Percentiles rank a stretch among this genome's conserved stretches.
Evolutionary conservation across 1,140 invertebrate species (phyloP).

Genomic region (Lasioglossum albipes): DNA sequence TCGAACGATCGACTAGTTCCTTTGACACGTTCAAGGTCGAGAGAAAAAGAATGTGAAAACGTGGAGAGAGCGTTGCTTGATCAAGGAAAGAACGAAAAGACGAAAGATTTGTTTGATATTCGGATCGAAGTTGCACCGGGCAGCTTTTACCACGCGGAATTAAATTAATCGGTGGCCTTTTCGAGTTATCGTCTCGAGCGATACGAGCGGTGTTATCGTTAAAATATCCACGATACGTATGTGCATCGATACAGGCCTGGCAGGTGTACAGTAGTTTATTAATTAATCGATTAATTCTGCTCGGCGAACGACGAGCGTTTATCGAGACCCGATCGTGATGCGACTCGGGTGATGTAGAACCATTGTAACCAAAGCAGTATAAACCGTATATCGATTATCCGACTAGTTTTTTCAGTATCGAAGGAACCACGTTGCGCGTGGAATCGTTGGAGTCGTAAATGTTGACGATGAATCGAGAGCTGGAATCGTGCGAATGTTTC

Average conservation of each 20-base stretch:
- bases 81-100: neutral
- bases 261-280: neutral
- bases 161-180: conserved; percentile 50
- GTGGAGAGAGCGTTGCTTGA: neutral
- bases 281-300: neutral
- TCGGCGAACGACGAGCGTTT: too few relatives aligned
- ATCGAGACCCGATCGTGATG: neutral
- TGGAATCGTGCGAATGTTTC: neutral
- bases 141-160: neutral
- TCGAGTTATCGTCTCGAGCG: conserved; percentile 12
- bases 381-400: conserved; percentile 20
- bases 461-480: neutral
- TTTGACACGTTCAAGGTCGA: neutral
- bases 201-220: neutral
- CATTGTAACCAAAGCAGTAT: conserved; percentile 26
- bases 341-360: conserved; percentile 6
- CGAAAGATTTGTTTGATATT: neutral
- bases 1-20: neutral
- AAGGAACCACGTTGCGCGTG: neutral
- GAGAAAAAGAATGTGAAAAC: neutral
- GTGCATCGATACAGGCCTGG: neutral
- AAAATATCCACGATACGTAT: neutral
- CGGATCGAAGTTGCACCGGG: neutral
- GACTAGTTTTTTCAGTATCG: neutral
- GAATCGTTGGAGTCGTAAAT: neutral